These are phyloP conservation scores for Diarsia rubi DNA, from an alignment of 2,888 invertebrate genomes.

Conservation along the genomic window DNA sequence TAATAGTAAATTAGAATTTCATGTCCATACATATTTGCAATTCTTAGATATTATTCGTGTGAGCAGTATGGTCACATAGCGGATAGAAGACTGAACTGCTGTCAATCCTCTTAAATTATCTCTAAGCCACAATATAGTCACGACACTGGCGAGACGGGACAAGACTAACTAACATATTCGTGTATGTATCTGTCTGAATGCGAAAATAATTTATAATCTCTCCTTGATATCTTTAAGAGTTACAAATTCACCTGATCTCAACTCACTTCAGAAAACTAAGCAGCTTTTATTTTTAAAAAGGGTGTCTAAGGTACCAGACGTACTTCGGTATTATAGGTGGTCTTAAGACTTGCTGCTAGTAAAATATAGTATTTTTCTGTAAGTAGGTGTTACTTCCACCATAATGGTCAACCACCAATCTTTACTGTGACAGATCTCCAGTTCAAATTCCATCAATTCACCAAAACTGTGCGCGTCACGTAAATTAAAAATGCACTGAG, in stretches of 20 bases:
- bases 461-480: no score
- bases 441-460: no score
- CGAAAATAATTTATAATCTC: no score
- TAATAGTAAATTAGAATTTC: background rate
- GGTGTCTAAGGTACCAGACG: background rate
- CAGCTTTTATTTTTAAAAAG: background rate
- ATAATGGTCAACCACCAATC: no score
- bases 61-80: background rate
- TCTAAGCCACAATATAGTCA: slow-evolving; percentile 15
- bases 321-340: background rate
- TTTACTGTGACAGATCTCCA: no score
- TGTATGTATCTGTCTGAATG: background rate
- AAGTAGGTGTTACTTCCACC: no score
- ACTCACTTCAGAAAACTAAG: background rate
- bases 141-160: background rate
- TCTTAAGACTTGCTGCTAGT: background rate
- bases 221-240: background rate
- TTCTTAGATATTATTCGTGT: background rate
- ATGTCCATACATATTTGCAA: no score
- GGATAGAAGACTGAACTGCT: slow-evolving; percentile 5
- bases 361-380: no score
- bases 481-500: background rate
- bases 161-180: slow-evolving; percentile 1
- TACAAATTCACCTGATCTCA: background rate
- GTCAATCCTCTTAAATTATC: slow-evolving; percentile 35